These are phyloP conservation scores for Cheilosia impressa DNA, from an alignment of 2,888 invertebrate genomes.

Conservation along the genomic window DNA sequence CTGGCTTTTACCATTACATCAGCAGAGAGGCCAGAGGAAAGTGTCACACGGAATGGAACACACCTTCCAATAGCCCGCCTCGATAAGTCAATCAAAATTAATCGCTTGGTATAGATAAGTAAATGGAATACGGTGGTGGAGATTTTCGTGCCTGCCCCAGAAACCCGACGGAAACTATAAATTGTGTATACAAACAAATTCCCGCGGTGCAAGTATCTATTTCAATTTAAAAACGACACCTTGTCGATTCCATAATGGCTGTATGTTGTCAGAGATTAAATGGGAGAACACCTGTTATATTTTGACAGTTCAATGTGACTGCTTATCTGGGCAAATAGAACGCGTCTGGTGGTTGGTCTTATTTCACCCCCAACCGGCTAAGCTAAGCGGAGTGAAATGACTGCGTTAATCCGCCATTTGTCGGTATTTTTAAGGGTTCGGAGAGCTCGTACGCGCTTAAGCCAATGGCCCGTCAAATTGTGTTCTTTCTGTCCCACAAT, in stretches of 20 bases:
- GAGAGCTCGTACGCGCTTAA: background rate
- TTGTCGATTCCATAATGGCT: conserved; percentile 5
- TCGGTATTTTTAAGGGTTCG: too few species aligned
- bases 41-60: background rate
- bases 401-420: too few species aligned
- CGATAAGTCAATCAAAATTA: conserved; percentile 28
- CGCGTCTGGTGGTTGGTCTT: too few species aligned
- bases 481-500: conserved; percentile 22
- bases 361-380: too few species aligned
- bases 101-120: conserved; percentile 14
- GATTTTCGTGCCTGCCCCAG: background rate
- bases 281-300: conserved; percentile 28
- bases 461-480: conserved; percentile 36
- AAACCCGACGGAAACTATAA: conserved; percentile 33
- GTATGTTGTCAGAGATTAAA: conserved; percentile 12
- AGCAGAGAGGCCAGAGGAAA: background rate
- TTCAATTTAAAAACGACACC: background rate
- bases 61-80: background rate
- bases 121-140: background rate
- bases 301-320: too few species aligned
- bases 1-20: conserved; percentile 14
- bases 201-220: background rate
- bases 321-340: too few species aligned
- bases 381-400: too few species aligned
- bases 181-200: conserved; percentile 15